These are phyloP conservation scores for Araneus ventricosus DNA, from an alignment of 1,140 invertebrate species.

Conservation along the genomic window DNA sequence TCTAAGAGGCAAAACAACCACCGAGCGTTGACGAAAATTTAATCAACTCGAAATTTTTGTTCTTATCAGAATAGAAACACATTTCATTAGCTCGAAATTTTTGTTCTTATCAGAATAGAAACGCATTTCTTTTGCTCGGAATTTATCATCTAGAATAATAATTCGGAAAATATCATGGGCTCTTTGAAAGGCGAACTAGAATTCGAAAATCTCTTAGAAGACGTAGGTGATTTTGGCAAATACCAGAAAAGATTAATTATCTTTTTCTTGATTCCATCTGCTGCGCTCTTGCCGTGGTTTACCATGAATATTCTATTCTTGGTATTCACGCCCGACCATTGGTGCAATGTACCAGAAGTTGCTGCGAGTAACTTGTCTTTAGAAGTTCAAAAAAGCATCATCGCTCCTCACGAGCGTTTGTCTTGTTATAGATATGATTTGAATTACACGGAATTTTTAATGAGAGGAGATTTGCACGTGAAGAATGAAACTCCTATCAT, in stretches of 20 bases:
- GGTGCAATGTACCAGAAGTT: conserved; percentile 76
- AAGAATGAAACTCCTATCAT: conserved; percentile 17
- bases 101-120: not conserved
- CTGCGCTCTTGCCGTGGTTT: conserved; percentile 61
- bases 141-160: not conserved
- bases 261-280: conserved; percentile 67
- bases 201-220: conserved; percentile 75
- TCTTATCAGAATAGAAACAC: too few species aligned
- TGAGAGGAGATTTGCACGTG: not conserved
- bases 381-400: conserved; percentile 42
- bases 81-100: too few species aligned
- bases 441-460: conserved; percentile 76
- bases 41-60: not conserved
- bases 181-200: conserved; percentile 63
- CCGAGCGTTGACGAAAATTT: not conserved
- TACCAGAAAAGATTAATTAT: conserved; percentile 72
- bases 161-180: not conserved
- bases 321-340: conserved; percentile 76
- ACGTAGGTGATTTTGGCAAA: conserved; percentile 74
- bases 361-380: conserved; percentile 75
- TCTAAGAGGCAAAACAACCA: not conserved
- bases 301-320: conserved; percentile 70
- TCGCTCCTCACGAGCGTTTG: not conserved
- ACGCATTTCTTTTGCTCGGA: not conserved
- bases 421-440: conserved; percentile 78